Percentiles rank a stretch among this genome's conserved stretches.
phyloP scores from a whole-genome alignment of 2,797 vertebrate genomes.

The Thalassophryne amazonica region DNA sequence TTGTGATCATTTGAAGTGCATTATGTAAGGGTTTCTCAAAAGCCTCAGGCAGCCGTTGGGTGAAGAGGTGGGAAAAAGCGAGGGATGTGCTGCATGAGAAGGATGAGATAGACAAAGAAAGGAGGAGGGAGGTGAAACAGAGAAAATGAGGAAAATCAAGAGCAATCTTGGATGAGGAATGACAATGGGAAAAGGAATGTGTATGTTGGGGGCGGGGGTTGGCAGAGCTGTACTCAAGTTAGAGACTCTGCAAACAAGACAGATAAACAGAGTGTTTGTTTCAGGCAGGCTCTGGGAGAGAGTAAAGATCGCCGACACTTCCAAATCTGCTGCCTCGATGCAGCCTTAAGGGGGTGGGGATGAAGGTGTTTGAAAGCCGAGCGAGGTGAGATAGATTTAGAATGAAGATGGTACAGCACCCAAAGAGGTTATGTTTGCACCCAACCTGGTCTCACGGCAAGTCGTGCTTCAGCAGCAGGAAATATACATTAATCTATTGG shows the following conservation, averaged over 20 bases:
- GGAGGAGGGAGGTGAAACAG: conserved; percentile 35
- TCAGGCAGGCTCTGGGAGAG: conserved; percentile 2
- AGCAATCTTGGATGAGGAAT: conserved; percentile 39
- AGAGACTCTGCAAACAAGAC: conserved; percentile 28
- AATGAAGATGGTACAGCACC: too few species aligned
- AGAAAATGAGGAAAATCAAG: conserved; percentile 47
- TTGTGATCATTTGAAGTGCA: conserved; percentile 65
- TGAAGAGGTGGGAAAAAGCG: conserved; percentile 56
- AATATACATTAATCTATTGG: too few species aligned
- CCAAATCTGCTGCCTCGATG: conserved; percentile 19
- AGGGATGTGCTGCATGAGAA: conserved; percentile 45
- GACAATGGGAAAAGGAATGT: conserved; percentile 14
- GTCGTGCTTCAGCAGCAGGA: too few species aligned
- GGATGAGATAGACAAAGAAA: conserved; percentile 34
- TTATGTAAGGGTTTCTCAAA: conserved; percentile 67
- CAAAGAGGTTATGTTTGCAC: too few species aligned
- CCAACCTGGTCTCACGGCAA: too few species aligned
- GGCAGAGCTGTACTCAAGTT: conserved; percentile 8
- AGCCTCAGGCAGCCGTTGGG: conserved; percentile 54
- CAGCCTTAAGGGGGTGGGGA: conserved; percentile 7
- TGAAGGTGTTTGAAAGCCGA: conserved; percentile 25
- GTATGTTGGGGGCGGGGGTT: not conserved
- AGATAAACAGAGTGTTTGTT: conserved; percentile 37
- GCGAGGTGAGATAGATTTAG: not conserved
- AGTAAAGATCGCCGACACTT: conserved; percentile 1